Evolutionary conservation across 2,888 invertebrate genomes (phyloP).

Genomic region (Synanthedon formicaeformis): DNA sequence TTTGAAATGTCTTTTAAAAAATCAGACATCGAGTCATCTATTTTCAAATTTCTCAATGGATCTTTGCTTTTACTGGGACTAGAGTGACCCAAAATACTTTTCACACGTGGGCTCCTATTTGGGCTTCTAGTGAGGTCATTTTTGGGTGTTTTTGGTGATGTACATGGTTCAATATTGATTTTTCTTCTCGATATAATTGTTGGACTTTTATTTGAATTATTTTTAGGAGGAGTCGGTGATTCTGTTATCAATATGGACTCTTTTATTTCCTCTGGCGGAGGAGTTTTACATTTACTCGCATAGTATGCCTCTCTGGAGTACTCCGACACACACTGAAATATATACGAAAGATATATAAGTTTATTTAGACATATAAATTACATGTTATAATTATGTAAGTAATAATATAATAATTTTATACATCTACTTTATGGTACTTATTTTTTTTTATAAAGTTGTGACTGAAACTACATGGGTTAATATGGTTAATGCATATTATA

Average conservation of each 20-base stretch:
- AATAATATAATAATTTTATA: no score
- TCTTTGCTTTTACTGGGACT: slow-evolving; percentile 21
- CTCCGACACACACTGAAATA: slow-evolving; percentile 24
- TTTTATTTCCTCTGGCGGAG: slow-evolving; percentile 16
- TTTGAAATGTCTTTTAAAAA: slow-evolving; percentile 26
- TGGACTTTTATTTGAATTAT: slow-evolving; percentile 2
- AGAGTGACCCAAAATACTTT: slow-evolving; percentile 2
- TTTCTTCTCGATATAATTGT: background rate
- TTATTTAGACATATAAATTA: no score
- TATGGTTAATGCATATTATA: no score
- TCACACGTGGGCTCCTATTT: slow-evolving; percentile 4
- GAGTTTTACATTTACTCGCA: slow-evolving; percentile 12
- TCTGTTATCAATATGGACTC: slow-evolving; percentile 26
- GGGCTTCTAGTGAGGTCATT: slow-evolving; percentile 2
- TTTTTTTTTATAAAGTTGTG: no score
- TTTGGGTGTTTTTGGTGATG: background rate
- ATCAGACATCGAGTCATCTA: slow-evolving; percentile 29
- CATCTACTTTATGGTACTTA: no score
- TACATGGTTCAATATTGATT: no score
- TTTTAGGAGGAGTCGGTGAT: slow-evolving; percentile 25
- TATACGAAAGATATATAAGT: no score
- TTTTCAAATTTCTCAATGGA: slow-evolving; percentile 29
- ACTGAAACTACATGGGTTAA: no score
- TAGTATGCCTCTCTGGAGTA: slow-evolving; percentile 9
- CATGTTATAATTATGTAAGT: no score